Conservation (phyloP, 2,113 vertebrate species). For the Megaceryle torquata region DNA sequence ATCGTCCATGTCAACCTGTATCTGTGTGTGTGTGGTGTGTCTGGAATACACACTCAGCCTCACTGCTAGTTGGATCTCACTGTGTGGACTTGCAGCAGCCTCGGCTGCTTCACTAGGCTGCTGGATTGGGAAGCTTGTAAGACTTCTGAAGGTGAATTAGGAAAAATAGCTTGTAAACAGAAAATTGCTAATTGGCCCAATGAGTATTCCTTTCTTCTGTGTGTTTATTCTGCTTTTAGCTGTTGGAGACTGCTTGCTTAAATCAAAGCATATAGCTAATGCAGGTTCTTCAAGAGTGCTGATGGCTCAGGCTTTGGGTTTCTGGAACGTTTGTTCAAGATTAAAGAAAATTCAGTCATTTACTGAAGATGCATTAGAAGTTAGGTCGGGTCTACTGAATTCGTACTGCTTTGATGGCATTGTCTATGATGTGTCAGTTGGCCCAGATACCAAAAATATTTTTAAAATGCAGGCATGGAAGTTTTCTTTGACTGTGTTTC, state of each 20-base stretch:
- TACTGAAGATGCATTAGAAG: neutral
- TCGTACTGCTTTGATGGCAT: neutral
- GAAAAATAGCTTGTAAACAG: neutral
- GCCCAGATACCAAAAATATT: neutral
- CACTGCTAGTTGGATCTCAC: neutral
- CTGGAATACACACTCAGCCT: neutral
- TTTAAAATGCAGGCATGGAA: neutral
- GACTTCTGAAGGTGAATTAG: neutral
- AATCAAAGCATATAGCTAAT: neutral
- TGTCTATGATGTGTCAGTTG: neutral
- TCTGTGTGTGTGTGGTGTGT: too few relatives aligned
- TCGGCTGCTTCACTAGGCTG: neutral
- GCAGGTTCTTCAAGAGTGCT: neutral
- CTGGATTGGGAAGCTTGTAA: neutral
- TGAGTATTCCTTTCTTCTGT: neutral
- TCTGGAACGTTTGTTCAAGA: neutral
- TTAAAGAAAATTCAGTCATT: constrained; percentile 30
- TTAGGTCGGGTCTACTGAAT: neutral
- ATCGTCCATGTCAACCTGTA: neutral
- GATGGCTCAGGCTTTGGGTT: neutral
- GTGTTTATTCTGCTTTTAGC: neutral
- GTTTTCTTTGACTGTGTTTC: neutral
- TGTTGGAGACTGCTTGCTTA: neutral
- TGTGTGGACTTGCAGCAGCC: neutral
- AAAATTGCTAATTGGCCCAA: neutral